phyloP scores from a whole-genome alignment of 2,113 vertebrate species.

The Trichechus manatus region DNA sequence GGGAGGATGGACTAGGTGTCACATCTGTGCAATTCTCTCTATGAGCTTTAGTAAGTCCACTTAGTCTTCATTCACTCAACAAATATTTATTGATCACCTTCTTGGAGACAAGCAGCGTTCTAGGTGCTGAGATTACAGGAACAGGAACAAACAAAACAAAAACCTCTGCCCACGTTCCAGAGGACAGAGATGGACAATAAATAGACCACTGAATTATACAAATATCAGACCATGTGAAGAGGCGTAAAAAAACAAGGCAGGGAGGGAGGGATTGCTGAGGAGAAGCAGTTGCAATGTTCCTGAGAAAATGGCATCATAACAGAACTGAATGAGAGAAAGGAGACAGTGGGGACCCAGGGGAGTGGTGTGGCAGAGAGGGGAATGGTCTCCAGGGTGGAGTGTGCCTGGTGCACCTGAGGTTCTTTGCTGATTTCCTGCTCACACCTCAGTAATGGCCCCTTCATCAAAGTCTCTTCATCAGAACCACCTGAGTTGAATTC shows the following conservation, averaged over 20 bases:
- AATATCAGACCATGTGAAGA: neutral
- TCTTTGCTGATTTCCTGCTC: neutral
- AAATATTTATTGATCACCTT: neutral
- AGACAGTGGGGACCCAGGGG: neutral
- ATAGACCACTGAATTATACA: neutral
- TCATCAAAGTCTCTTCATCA: neutral
- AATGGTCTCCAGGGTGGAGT: neutral
- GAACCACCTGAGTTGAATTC: neutral
- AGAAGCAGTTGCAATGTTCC: neutral
- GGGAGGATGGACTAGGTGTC: neutral
- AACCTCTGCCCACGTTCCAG: neutral
- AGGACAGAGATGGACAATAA: neutral
- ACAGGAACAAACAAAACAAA: conserved; percentile 47
- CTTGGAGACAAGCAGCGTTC: neutral
- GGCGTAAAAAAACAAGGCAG: neutral
- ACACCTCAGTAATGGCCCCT: neutral
- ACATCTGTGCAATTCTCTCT: neutral
- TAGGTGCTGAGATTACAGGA: neutral
- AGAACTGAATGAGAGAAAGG: neutral
- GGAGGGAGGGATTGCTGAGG: neutral
- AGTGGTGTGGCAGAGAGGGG: fast-evolving
- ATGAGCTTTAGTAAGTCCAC: neutral
- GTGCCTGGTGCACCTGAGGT: neutral
- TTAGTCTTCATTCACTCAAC: neutral
- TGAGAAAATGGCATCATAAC: neutral